Evolutionary conservation across 2,797 vertebrate genomes (phyloP).

Genomic region (Aulostomus chinensis): DNA sequence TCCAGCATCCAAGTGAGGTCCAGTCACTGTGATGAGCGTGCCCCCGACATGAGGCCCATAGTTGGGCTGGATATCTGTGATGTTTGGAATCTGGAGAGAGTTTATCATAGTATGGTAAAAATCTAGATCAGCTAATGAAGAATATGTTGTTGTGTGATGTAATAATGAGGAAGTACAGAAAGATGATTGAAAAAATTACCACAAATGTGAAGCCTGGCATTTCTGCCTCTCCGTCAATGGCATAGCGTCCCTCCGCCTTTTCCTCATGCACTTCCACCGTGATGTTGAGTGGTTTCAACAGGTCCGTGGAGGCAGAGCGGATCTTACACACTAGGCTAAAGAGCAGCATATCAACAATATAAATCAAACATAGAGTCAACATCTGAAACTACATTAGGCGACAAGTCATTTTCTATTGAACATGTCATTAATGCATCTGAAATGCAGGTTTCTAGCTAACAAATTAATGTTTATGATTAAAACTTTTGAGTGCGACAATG

Average conservation of each 20-base stretch:
- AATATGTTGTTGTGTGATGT: background rate
- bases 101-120: background rate
- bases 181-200: slow-evolving; percentile 71
- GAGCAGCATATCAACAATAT: slow-evolving; percentile 24
- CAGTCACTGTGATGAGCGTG: slow-evolving; percentile 86
- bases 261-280: slow-evolving; percentile 84
- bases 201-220: slow-evolving; percentile 86
- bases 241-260: slow-evolving; percentile 75
- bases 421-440: too few species aligned
- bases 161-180: background rate
- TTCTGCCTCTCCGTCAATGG: slow-evolving; percentile 79
- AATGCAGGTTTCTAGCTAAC: too few species aligned
- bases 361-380: too few species aligned
- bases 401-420: too few species aligned
- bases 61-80: slow-evolving; percentile 84
- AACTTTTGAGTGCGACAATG: too few species aligned
- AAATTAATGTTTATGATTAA: too few species aligned
- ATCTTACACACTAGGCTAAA: slow-evolving; percentile 88
- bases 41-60: slow-evolving; percentile 91
- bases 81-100: slow-evolving; percentile 81
- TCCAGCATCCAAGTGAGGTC: slow-evolving; percentile 83
- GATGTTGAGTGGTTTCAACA: slow-evolving; percentile 71
- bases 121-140: background rate
- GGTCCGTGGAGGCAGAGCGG: slow-evolving; percentile 62
- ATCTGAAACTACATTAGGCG: too few species aligned